Evolutionary conservation across 1,140 invertebrate species (phyloP).

Genomic region (Cyphomyrmex costatus): DNA sequence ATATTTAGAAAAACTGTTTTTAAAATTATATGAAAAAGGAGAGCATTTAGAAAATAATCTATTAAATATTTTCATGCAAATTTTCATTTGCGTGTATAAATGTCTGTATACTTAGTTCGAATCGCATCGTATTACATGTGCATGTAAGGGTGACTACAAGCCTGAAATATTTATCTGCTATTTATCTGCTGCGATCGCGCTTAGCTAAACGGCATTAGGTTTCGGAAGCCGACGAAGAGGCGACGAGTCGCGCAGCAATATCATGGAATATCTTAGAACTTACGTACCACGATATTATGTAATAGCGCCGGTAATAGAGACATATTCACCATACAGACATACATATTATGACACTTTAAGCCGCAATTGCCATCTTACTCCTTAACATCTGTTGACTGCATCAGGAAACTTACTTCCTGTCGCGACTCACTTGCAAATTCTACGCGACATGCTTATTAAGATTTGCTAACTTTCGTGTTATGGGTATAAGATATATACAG

Average conservation of each 20-base stretch:
- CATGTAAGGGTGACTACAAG: background rate
- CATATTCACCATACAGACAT: conserved; percentile 23
- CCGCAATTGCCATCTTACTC: conserved; percentile 6
- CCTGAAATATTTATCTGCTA: conserved; percentile 42
- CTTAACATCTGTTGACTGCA: conserved; percentile 32
- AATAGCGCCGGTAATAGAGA: conserved; percentile 51
- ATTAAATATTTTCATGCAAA: background rate
- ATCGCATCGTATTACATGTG: conserved; percentile 17
- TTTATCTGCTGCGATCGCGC: conserved; percentile 25
- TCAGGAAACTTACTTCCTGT: conserved; percentile 4
- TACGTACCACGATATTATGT: conserved; percentile 6
- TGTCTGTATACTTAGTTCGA: too few species aligned
- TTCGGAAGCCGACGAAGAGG: conserved; percentile 36
- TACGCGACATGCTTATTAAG: conserved; percentile 24
- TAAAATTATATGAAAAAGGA: background rate
- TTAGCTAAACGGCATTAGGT: conserved; percentile 30
- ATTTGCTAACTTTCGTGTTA: conserved; percentile 10
- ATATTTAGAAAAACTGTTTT: background rate
- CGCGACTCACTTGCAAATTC: background rate
- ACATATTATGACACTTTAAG: conserved; percentile 35
- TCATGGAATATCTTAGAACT: conserved; percentile 22
- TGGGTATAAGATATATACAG: background rate
- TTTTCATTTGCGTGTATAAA: background rate
- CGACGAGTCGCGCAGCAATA: background rate
- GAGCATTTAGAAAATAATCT: background rate